These are phyloP conservation scores for Crotalus helleri DNA, from an alignment of 2,113 vertebrate genomes.

Conservation along the genomic window DNA sequence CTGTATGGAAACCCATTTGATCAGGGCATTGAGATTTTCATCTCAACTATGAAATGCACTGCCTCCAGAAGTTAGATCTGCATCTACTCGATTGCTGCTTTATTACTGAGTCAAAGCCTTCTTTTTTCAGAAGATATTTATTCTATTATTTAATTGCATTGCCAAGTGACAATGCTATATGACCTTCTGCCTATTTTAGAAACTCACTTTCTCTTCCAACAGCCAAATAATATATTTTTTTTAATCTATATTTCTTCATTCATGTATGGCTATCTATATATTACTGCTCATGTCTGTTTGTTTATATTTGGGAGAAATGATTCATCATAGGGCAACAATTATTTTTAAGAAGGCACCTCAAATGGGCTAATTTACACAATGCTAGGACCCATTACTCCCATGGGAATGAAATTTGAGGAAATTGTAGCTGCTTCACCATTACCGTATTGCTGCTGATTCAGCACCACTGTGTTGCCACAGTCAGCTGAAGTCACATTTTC, in stretches of 20 bases:
- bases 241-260: neutral
- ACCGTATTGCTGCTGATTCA: too few species aligned
- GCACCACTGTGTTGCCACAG: too few species aligned
- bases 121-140: neutral
- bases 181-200: neutral
- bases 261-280: neutral
- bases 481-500: too few species aligned
- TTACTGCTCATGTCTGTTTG: too few species aligned
- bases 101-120: neutral
- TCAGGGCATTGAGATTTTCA: neutral
- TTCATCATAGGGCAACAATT: too few species aligned
- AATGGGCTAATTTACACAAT: too few species aligned
- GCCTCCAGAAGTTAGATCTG: neutral
- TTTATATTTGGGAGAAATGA: too few species aligned
- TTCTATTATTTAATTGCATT: neutral
- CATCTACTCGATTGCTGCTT: neutral
- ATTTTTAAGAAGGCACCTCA: too few species aligned
- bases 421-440: too few species aligned
- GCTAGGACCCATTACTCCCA: neutral
- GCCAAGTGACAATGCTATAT: neutral
- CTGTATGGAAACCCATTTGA: neutral
- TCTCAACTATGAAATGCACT: neutral
- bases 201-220: neutral
- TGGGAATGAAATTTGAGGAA: too few species aligned
- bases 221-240: neutral